These are phyloP conservation scores for Progne subis DNA, from an alignment of 2,113 vertebrate species.

Conservation along the genomic window DNA sequence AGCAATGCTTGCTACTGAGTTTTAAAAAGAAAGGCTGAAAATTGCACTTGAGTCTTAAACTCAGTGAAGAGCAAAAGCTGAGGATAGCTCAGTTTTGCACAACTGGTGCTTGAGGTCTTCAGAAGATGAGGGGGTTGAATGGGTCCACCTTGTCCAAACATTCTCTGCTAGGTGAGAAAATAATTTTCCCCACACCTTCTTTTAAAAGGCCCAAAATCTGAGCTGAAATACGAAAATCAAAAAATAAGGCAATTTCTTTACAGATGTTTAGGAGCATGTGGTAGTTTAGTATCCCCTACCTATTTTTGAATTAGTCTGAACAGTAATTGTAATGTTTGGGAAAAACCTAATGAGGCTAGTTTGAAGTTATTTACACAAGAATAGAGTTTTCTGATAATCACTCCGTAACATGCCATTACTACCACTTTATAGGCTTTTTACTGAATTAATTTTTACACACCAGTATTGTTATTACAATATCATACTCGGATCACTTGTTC, in stretches of 20 bases:
- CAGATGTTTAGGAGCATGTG: background rate
- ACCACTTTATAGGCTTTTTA: background rate
- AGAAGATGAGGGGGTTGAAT: background rate
- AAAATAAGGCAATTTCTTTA: background rate
- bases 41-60: background rate
- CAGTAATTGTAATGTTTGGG: background rate
- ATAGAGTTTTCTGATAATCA: background rate
- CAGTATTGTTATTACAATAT: background rate
- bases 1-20: background rate
- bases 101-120: background rate
- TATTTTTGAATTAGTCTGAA: background rate
- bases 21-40: background rate
- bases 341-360: background rate
- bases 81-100: background rate
- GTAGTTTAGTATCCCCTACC: background rate
- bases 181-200: background rate
- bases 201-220: fast-evolving
- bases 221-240: background rate
- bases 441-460: background rate
- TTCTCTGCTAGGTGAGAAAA: background rate
- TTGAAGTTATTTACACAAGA: background rate
- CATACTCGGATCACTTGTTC: background rate
- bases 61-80: background rate
- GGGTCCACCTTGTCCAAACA: background rate
- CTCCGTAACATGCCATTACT: background rate